phyloP scores from a whole-genome alignment of 2,797 vertebrate species.

The Antrozous pallidus region DNA sequence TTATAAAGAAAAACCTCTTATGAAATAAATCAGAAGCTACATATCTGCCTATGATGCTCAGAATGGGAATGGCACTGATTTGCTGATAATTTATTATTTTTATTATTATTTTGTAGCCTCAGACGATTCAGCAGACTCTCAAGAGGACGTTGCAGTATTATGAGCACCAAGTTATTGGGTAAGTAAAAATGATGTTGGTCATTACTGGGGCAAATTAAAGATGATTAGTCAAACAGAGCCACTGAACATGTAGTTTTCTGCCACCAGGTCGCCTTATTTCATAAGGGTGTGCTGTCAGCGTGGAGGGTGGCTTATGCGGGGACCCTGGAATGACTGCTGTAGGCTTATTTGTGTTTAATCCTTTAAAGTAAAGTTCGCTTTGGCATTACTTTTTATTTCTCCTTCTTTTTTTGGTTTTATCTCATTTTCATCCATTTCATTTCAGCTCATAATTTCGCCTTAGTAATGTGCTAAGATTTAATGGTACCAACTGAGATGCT shows the following conservation, averaged over 20 bases:
- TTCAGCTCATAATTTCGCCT: background rate
- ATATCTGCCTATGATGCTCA: constrained; percentile 45
- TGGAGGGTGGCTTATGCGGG: background rate
- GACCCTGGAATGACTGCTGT: background rate
- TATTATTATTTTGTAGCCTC: constrained; percentile 86
- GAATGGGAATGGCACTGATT: constrained; percentile 37
- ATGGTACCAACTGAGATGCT: background rate
- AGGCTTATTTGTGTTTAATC: background rate
- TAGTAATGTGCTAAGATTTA: background rate
- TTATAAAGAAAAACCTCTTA: constrained; percentile 11
- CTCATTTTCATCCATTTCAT: background rate
- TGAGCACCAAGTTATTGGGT: constrained; percentile 94
- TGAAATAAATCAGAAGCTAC: constrained; percentile 43
- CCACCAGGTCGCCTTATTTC: background rate
- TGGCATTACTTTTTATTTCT: background rate
- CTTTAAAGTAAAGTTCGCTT: background rate
- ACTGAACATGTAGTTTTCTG: constrained; percentile 14
- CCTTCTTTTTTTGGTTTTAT: background rate
- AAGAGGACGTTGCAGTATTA: constrained; percentile 94
- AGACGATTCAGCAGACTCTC: constrained; percentile 94
- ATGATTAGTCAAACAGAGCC: background rate
- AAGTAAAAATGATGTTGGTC: constrained; percentile 73
- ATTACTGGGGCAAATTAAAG: constrained; percentile 32
- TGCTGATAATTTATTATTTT: constrained; percentile 68
- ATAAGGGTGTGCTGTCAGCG: background rate